These are phyloP conservation scores for Protodeltote pygarga DNA, from an alignment of 2,888 invertebrate genomes.

Conservation along the genomic window DNA sequence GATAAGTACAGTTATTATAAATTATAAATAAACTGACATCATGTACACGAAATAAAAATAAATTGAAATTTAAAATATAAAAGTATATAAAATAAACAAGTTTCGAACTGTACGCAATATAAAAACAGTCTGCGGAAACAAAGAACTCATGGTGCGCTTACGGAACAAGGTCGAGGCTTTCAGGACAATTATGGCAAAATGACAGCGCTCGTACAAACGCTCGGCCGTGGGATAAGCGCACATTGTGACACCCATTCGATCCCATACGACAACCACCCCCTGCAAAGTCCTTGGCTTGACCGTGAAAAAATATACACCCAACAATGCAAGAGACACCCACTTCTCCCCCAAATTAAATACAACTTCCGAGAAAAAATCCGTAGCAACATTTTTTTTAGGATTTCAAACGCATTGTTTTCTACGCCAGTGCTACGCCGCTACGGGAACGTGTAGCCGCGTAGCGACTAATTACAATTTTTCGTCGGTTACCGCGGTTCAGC, in stretches of 20 bases:
- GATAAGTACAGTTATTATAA: too few relatives aligned
- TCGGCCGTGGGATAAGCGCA: conserved; percentile 53
- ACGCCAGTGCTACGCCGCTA: conserved; percentile 52
- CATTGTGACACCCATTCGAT: conserved; percentile 46
- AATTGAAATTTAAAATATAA: background rate
- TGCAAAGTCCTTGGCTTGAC: conserved; percentile 76
- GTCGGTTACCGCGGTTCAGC: conserved; percentile 36
- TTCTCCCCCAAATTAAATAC: conserved; percentile 14
- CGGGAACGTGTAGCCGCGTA: conserved; percentile 50
- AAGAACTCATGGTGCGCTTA: conserved; percentile 63
- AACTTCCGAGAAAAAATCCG: conserved; percentile 40
- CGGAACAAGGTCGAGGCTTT: conserved; percentile 67
- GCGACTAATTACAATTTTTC: conserved; percentile 37
- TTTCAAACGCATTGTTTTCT: conserved; percentile 49
- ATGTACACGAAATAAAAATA: too few relatives aligned
- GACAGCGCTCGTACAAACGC: conserved; percentile 50
- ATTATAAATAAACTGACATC: too few relatives aligned
- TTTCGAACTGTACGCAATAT: conserved; percentile 12
- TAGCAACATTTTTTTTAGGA: conserved; percentile 29
- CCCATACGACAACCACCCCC: conserved; percentile 37
- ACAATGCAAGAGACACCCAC: conserved; percentile 5
- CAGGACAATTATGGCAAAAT: conserved; percentile 71
- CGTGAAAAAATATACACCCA: conserved; percentile 65
- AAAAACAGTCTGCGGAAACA: conserved; percentile 57
- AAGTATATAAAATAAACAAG: background rate